Evolutionary conservation across 2,888 invertebrate species (phyloP).

Genomic region (Timema podura): DNA sequence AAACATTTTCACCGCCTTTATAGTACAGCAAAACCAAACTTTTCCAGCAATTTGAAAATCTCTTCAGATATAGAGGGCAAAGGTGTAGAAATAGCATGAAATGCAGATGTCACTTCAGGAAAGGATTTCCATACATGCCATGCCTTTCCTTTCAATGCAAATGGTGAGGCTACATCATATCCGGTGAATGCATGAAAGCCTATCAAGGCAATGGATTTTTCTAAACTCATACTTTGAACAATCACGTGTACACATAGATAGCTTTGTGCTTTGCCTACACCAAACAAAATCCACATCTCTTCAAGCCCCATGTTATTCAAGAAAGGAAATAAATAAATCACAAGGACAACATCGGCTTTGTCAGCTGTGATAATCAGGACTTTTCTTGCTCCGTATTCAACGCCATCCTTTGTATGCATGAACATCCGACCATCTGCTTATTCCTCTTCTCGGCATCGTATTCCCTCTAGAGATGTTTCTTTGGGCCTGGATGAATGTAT

Average conservation of each 20-base stretch:
- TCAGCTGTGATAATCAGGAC: background rate
- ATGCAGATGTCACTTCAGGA: background rate
- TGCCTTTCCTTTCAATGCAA: slow-evolving; percentile 17
- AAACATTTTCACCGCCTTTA: background rate
- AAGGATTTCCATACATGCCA: slow-evolving; percentile 13
- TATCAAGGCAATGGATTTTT: slow-evolving; percentile 14
- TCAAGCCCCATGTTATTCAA: background rate
- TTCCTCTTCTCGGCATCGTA: slow-evolving; percentile 5
- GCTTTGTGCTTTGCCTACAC: background rate
- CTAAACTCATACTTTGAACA: slow-evolving; percentile 9
- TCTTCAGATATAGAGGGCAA: background rate
- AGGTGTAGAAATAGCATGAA: background rate
- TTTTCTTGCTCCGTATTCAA: background rate
- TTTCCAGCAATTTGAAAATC: background rate
- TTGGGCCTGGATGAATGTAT: background rate
- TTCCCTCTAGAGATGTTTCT: background rate
- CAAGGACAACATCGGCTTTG: background rate
- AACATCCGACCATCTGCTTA: slow-evolving; percentile 14
- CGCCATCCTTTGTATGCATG: slow-evolving; percentile 15
- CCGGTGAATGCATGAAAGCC: slow-evolving; percentile 20
- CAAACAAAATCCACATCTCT: slow-evolving; percentile 18
- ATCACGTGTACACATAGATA: slow-evolving; percentile 19
- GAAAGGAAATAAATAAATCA: slow-evolving; percentile 5
- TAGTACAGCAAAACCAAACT: background rate
- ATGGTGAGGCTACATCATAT: slow-evolving; percentile 18